Conservation (phyloP, 2,797 vertebrate species). For the Sebastes matsubarae region DNA sequence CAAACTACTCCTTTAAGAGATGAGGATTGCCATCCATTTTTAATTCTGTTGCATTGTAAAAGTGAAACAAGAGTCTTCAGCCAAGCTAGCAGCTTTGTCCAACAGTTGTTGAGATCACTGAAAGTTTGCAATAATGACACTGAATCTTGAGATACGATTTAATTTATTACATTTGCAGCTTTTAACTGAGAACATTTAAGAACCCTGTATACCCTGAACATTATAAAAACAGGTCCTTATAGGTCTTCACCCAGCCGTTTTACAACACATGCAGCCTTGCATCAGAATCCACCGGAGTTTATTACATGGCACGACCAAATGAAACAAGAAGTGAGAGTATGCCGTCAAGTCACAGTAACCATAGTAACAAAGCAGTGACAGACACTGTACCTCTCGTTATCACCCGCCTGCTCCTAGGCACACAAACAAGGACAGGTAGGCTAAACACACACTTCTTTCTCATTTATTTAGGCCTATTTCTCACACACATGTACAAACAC, state of each 20-base stretch:
- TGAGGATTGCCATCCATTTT: not conserved
- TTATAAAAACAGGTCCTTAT: conserved; percentile 1
- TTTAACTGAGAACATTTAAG: conserved; percentile 10
- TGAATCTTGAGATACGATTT: not conserved
- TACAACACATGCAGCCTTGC: conserved; percentile 23
- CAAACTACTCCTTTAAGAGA: not conserved
- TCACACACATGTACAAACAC: not conserved
- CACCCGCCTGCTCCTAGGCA: not conserved
- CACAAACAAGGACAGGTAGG: conserved; percentile 8
- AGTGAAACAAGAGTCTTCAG: not conserved
- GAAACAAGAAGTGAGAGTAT: conserved; percentile 15
- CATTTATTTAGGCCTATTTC: not conserved
- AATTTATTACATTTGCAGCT: conserved; percentile 21
- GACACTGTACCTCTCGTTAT: conserved; percentile 14
- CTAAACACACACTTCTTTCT: not conserved
- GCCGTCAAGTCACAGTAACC: conserved; percentile 43
- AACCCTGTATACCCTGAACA: not conserved
- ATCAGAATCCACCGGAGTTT: not conserved
- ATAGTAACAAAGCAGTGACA: conserved; percentile 54
- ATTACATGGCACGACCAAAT: not conserved
- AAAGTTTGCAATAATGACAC: not conserved
- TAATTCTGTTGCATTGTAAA: not conserved
- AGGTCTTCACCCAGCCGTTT: not conserved
- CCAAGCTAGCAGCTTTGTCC: not conserved
- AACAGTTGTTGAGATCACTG: not conserved